Evolutionary conservation across 2,888 invertebrate genomes (phyloP), one percentile per base, ranked within the genome.

Genomic region (Periphyllus acericola): DNA sequence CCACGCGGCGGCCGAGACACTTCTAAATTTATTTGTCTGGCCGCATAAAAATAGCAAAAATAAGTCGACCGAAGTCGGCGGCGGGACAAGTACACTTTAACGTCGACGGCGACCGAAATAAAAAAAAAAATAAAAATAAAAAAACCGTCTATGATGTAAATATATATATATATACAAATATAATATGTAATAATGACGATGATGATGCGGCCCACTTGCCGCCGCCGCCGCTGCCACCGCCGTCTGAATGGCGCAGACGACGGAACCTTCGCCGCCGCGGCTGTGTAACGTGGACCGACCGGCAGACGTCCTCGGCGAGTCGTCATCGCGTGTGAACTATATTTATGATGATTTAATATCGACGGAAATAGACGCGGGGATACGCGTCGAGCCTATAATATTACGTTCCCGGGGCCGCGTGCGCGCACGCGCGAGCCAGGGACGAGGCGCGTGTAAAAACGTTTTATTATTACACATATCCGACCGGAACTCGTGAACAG

Each of bases 21-120:
- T 66, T 75, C 84, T 84, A 84, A 84, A 84, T 84, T 66, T 68
- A 68, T 84, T 84, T 5, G 84, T 84, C 84, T 84, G 84, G 76
- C 29, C 46, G 76, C 25, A 17, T 76, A 84, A 75, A 84, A 84
- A 84, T 84, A 84, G 84, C 32, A 25, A 82, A 82, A 82, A 72
- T 19, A 34, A 82, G 32, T 71, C 71, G 82, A 82, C 82, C 71
- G 71, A 17, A 46, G 79, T 32, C 52, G 8, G 78, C 55, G 55
- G 25, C 71, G 21, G 32, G 32, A 79, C 21, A 55, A 60, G 80
- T 78, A 21, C 46, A 11, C 32, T 52, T 40, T n/a, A 32, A n/a
- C 55, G 34, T 19, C 60, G 83, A 74, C 52, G 74, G 29, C 66
- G 84, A 76, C 76, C 60, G 66, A 66, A 76, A 76, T 76, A 84